These are phyloP conservation scores for Blastomussa wellsi DNA, from an alignment of 92 coral and sea anemone species.

Conservation along the genomic window DNA sequence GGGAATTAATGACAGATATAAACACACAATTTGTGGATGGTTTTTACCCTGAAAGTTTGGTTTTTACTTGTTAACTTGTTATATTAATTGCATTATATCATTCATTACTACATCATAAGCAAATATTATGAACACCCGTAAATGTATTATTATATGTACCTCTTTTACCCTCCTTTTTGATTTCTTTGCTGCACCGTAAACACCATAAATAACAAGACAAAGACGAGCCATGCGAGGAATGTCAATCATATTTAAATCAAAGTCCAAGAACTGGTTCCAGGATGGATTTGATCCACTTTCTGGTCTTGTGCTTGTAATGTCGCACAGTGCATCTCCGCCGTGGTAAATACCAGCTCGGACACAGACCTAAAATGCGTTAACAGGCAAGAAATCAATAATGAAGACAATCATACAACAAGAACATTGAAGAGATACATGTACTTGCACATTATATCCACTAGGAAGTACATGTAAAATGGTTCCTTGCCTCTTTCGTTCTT, in stretches of 20 bases:
- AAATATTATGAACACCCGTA: neutral
- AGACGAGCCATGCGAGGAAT: slow-evolving; percentile 97
- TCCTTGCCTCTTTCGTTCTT: too few species aligned
- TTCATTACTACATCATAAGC: too few species aligned
- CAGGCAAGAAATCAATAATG: neutral
- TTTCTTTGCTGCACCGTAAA: slow-evolving; percentile 16
- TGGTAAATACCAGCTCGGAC: slow-evolving; percentile 92
- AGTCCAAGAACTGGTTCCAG: slow-evolving; percentile 89
- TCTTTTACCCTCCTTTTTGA: slow-evolving; percentile 28
- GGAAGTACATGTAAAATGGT: too few species aligned
- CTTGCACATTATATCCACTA: too few species aligned
- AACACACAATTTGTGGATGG: too few species aligned
- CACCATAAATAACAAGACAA: slow-evolving; percentile 80
- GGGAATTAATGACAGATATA: too few species aligned
- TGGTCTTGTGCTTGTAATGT: slow-evolving; percentile 69
- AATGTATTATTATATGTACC: neutral
- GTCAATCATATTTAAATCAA: slow-evolving; percentile 75
- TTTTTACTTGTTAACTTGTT: too few species aligned
- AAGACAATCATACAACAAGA: too few species aligned
- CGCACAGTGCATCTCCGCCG: slow-evolving; percentile 82
- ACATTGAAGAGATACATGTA: too few species aligned
- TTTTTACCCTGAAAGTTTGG: too few species aligned
- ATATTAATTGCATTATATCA: too few species aligned
- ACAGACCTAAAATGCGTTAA: slow-evolving; percentile 55
- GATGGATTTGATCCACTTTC: slow-evolving; percentile 68